Evolutionary conservation across 1,140 invertebrate species (phyloP), one percentile per base, ranked within the genome.

Genomic region (Trichonephila clavata): DNA sequence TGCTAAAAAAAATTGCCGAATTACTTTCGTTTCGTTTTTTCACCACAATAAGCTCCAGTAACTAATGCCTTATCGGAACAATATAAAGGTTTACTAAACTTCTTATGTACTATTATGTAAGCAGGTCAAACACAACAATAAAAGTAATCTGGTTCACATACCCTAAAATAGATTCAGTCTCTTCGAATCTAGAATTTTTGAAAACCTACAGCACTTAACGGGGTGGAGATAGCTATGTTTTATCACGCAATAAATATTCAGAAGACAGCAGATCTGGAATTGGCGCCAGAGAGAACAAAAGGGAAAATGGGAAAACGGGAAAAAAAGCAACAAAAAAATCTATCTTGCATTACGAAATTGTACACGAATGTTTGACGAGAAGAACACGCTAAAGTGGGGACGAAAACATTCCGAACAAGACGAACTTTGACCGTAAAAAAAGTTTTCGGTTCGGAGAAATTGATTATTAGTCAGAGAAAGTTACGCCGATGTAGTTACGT

Each of bases 371-470:
- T 90, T 90, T 90, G 88, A 80, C 88, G 68, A 57, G 88, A 90
- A 32, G 68, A 80, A 90, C 88, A 90, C 43, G 24, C 68, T 57
- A 60, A 80, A 90, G 57, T 60, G 88, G 71, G n/a, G 88, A 90
- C 50, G 88, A 80, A 90, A 90, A 90, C 88, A 90, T 90, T 80
- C 63, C 43, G 63, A 90, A 90, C 88, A 90, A 90, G 88, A 18
- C 88, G 88, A 90, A 90, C 88, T 90, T 90, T 90, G 88, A 77
- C 88, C 88, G 88, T 90, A 90, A 90, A 90, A 83, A 88, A 90
- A 81, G 88, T 90, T 90, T 68, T 61, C 43, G 39, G 88, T 18
- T 63, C 24, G 20, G 18, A 43, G 32, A 80, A 90, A 90, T 80
- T 90, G 88, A 90, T 90, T 90, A 90, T 90, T 90, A 90, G 61